Percentiles rank a stretch among this genome's conserved stretches.
Evolutionary conservation across 2,888 invertebrate species (phyloP).

Genomic region (Ichneumon xanthorius): DNA sequence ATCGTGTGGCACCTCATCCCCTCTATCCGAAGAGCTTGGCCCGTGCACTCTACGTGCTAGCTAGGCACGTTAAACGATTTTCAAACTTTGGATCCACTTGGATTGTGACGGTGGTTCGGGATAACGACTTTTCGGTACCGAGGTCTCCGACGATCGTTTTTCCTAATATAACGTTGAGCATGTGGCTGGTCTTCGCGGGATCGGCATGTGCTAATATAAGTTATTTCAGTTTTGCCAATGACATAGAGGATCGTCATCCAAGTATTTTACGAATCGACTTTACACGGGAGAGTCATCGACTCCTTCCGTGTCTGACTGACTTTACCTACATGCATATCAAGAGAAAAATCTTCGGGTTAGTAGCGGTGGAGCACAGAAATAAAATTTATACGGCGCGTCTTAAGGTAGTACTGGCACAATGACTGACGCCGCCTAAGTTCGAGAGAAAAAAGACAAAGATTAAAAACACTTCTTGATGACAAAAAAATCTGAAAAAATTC

Average conservation of each 20-base stretch:
- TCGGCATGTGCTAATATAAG: conserved; percentile 21
- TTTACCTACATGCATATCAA: background rate
- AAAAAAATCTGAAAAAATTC: no score
- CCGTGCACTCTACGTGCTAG: conserved; percentile 35
- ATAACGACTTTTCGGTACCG: conserved; percentile 67
- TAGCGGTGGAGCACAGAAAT: no score
- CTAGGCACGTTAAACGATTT: conserved; percentile 70
- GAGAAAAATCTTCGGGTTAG: no score
- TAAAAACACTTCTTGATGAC: no score
- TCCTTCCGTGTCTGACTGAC: background rate
- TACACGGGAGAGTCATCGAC: background rate
- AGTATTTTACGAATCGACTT: background rate
- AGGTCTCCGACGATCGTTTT: conserved; percentile 53
- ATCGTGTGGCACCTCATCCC: conserved; percentile 61
- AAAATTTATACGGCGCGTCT: conserved; percentile 17
- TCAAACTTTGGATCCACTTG: conserved; percentile 69
- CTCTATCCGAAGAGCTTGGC: conserved; percentile 39
- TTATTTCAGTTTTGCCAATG: conserved; percentile 55
- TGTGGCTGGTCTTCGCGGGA: conserved; percentile 21
- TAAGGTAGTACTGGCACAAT: no score
- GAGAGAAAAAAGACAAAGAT: no score
- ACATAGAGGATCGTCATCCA: conserved; percentile 18
- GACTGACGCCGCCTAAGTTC: no score
- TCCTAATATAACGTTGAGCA: conserved; percentile 42
- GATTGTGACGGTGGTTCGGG: conserved; percentile 11